phyloP scores from a whole-genome alignment of 1,140 invertebrate species.

The Macrobrachium rosenbergii region DNA sequence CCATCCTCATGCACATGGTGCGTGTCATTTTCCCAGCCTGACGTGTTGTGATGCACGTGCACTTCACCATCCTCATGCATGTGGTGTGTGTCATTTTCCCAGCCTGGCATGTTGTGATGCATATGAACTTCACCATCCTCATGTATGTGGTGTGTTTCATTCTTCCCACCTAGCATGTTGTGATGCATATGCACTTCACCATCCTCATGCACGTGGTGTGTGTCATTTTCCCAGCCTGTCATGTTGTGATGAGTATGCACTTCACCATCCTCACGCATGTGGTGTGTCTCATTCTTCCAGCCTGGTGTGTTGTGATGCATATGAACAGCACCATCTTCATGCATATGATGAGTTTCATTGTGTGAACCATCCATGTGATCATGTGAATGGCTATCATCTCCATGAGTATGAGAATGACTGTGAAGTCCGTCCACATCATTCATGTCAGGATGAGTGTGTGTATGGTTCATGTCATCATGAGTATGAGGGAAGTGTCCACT shows the following conservation, averaged over 20 bases:
- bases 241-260: not conserved
- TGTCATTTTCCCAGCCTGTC: slow-evolving; percentile 12
- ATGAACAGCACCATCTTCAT: too few relatives aligned
- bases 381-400: too few relatives aligned
- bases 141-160: not conserved
- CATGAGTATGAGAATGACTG: too few relatives aligned
- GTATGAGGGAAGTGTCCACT: not conserved
- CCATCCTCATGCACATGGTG: slow-evolving; percentile 32
- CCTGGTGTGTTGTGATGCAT: too few relatives aligned
- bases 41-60: not conserved
- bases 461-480: not conserved
- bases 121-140: slow-evolving; percentile 29
- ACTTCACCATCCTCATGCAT: not conserved
- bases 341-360: too few relatives aligned
- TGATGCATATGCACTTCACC: not conserved
- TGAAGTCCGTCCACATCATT: not conserved
- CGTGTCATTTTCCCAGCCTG: not conserved
- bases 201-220: not conserved
- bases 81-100: slow-evolving; percentile 14
- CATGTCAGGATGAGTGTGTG: not conserved
- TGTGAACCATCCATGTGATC: too few relatives aligned
- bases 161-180: not conserved
- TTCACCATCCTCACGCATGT: slow-evolving; percentile 32
- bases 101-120: not conserved
- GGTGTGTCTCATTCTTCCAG: not conserved